A percentile compares a stretch with the other conserved stretches of the same genome.
These are phyloP conservation scores for Sebastiscus tertius DNA, from an alignment of 2,797 vertebrate species.

Conservation along the genomic window DNA sequence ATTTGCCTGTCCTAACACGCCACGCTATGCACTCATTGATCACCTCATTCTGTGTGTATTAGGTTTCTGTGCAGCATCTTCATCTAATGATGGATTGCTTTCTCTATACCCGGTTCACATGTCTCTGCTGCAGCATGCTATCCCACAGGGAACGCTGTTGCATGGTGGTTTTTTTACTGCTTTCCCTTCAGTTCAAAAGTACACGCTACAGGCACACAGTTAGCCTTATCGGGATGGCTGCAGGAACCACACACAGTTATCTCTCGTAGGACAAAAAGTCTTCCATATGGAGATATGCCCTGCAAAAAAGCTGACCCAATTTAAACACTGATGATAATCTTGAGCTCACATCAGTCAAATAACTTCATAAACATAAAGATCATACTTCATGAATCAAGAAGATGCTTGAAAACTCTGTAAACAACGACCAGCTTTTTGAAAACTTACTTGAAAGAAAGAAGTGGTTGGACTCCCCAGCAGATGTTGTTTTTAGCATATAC, in stretches of 20 bases:
- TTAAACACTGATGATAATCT: conserved; percentile 13
- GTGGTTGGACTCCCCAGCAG: background rate
- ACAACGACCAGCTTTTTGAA: background rate
- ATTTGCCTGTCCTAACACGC: conserved; percentile 36
- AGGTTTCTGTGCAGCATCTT: conserved; percentile 49
- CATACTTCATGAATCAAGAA: background rate
- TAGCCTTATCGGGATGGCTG: conserved; percentile 43
- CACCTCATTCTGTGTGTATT: conserved; percentile 44
- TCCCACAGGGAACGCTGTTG: conserved; percentile 38
- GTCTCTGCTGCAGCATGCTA: conserved; percentile 28
- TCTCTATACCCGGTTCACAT: conserved; percentile 16
- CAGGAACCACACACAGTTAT: conserved; percentile 39
- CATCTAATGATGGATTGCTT: conserved; percentile 44
- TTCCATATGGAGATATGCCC: conserved; percentile 28
- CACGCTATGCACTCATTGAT: conserved; percentile 49
- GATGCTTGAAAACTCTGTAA: background rate
- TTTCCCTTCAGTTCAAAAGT: conserved; percentile 5
- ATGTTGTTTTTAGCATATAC: background rate
- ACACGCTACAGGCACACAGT: conserved; percentile 35
- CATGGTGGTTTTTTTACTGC: background rate
- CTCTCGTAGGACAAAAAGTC: conserved; percentile 37
- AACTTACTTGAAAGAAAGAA: background rate
- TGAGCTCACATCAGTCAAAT: conserved; percentile 16
- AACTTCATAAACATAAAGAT: background rate
- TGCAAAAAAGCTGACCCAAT: background rate